Percentiles rank a stretch among this genome's conserved stretches.
phyloP scores from a whole-genome alignment of 1,140 invertebrate species.

The Carcinoscorpius rotundicauda region DNA sequence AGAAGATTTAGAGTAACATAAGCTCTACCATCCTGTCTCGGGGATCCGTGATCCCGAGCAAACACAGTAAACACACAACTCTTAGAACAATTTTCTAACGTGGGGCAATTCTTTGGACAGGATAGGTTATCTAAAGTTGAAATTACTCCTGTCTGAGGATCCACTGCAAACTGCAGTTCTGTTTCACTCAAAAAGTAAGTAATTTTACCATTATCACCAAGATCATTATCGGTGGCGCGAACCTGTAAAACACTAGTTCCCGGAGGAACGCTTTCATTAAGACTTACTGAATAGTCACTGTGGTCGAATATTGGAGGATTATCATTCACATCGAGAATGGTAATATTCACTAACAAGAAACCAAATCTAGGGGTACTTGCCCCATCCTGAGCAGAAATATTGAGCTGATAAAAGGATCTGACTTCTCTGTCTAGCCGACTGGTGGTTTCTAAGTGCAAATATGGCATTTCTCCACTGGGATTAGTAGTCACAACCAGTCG shows the following conservation, averaged over 20 bases:
- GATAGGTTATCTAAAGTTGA: constrained; percentile 57
- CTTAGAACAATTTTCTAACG: constrained; percentile 54
- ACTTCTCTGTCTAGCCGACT: constrained; percentile 79
- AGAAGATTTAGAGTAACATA: constrained; percentile 89
- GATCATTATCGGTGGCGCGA: constrained; percentile 80
- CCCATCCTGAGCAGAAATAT: constrained; percentile 78
- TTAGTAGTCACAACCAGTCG: constrained; percentile 70
- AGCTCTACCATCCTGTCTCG: constrained; percentile 76
- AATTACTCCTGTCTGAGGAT: constrained; percentile 75
- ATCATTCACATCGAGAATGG: constrained; percentile 88
- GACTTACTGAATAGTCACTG: constrained; percentile 75
- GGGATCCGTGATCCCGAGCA: constrained; percentile 79
- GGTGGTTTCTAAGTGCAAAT: constrained; percentile 78
- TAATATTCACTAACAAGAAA: constrained; percentile 80
- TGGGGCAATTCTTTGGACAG: constrained; percentile 48
- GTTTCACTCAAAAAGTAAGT: constrained; percentile 75
- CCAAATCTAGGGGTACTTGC: constrained; percentile 65
- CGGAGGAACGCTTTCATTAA: constrained; percentile 79
- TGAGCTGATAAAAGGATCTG: constrained; percentile 64
- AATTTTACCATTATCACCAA: constrained; percentile 77
- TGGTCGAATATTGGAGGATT: constrained; percentile 88
- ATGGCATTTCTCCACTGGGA: constrained; percentile 73
- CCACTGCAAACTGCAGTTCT: constrained; percentile 73
- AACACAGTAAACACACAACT: constrained; percentile 89
- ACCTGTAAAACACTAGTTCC: constrained; percentile 79